Conservation (phyloP, 2,888 invertebrate species). For the Polietes domitor region DNA sequence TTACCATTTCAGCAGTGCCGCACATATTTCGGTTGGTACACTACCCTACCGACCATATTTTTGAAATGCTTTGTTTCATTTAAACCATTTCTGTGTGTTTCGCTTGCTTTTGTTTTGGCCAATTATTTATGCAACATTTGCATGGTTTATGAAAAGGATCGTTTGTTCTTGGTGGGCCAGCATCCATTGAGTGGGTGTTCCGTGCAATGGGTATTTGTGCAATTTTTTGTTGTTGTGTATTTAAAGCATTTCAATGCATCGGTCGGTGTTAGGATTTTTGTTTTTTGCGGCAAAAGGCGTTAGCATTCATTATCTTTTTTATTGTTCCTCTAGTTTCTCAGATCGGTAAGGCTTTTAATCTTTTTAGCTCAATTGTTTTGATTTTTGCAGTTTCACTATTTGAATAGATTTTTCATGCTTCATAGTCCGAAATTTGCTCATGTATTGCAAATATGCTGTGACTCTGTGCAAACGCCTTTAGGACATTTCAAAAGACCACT, state of each 20-base stretch:
- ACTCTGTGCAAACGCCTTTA: no score
- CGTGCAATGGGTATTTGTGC: background rate
- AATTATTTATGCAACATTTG: constrained; percentile 28
- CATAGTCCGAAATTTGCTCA: no score
- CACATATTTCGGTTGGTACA: background rate
- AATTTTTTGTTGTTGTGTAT: background rate
- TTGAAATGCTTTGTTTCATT: constrained; percentile 21
- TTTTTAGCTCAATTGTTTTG: background rate
- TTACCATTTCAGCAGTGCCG: background rate
- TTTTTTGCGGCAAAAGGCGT: constrained; percentile 18
- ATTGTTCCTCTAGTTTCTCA: background rate
- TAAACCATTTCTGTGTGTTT: background rate
- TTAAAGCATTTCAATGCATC: background rate
- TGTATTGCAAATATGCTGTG: no score
- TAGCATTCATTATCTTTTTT: constrained; percentile 29
- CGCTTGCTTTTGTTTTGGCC: background rate
- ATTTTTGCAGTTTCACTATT: background rate
- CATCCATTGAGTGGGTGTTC: constrained; percentile 1
- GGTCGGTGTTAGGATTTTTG: background rate
- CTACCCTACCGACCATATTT: constrained; percentile 6
- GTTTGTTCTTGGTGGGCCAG: background rate
- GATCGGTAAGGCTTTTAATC: constrained; percentile 20
- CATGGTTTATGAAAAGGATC: background rate
- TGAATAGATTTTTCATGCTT: background rate
- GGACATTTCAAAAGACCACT: no score